phyloP scores from a whole-genome alignment of 2,113 vertebrate species.

The Bombycilla garrulus region DNA sequence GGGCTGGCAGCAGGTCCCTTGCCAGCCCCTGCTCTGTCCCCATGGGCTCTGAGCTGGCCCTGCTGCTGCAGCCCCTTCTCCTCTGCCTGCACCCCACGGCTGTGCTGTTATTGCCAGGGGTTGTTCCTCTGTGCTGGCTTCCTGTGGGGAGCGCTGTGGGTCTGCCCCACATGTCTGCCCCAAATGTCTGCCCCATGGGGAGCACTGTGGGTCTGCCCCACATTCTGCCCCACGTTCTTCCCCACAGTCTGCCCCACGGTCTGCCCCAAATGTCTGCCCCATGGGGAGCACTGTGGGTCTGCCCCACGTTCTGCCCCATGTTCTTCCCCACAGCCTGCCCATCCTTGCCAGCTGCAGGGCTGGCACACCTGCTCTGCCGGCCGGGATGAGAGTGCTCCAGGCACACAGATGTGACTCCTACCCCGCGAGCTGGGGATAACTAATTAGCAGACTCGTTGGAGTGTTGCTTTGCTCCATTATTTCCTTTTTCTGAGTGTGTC shows the following conservation, averaged over 20 bases:
- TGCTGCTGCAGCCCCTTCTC: background rate
- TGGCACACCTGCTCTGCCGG: background rate
- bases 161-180: no score
- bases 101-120: fast-evolving
- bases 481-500: background rate
- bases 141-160: background rate
- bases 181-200: no score
- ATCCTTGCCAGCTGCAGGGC: background rate
- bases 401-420: background rate
- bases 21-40: background rate
- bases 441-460: background rate
- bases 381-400: background rate
- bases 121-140: fast-evolving
- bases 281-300: no score
- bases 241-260: no score
- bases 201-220: no score
- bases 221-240: no score
- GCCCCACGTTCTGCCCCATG: no score
- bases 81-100: fast-evolving
- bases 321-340: no score
- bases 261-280: no score
- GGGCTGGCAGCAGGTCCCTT: no score
- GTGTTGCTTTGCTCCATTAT: background rate
- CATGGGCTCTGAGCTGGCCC: fast-evolving
- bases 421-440: background rate